phyloP scores from a whole-genome alignment of 2,113 vertebrate genomes.

The Chroicocephalus ridibundus region DNA sequence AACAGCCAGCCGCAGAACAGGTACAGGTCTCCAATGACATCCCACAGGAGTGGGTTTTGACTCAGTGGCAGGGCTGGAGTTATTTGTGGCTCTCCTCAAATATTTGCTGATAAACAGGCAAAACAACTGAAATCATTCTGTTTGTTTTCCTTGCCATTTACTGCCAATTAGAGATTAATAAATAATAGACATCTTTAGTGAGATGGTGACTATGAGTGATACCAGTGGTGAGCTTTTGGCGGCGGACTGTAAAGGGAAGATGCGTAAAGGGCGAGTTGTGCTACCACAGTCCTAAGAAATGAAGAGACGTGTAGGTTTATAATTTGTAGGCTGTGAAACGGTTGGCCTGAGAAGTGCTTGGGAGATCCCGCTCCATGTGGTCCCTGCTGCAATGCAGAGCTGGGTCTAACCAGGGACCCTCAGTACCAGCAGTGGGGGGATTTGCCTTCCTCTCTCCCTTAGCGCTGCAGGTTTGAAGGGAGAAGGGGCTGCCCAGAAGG shows the following conservation, averaged over 20 bases:
- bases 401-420: background rate
- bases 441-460: background rate
- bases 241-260: background rate
- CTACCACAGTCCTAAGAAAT: background rate
- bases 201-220: background rate
- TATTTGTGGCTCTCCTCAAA: background rate
- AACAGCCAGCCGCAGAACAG: background rate
- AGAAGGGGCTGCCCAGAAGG: background rate
- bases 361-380: background rate
- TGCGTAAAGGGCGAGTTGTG: fast-evolving
- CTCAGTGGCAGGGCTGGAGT: background rate
- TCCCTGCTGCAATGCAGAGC: background rate
- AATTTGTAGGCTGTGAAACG: background rate
- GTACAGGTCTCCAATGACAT: background rate
- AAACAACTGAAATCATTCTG: background rate
- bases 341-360: background rate
- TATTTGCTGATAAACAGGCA: background rate
- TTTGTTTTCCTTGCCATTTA: background rate
- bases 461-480: background rate
- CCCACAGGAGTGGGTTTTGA: background rate
- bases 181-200: background rate
- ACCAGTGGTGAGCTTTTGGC: background rate
- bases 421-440: background rate
- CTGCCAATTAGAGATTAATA: background rate
- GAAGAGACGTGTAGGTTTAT: background rate